A percentile compares a stretch with the other conserved stretches of the same genome.
Conservation (phyloP, 2,888 invertebrate species). For the Tolmerus cingulatus region DNA sequence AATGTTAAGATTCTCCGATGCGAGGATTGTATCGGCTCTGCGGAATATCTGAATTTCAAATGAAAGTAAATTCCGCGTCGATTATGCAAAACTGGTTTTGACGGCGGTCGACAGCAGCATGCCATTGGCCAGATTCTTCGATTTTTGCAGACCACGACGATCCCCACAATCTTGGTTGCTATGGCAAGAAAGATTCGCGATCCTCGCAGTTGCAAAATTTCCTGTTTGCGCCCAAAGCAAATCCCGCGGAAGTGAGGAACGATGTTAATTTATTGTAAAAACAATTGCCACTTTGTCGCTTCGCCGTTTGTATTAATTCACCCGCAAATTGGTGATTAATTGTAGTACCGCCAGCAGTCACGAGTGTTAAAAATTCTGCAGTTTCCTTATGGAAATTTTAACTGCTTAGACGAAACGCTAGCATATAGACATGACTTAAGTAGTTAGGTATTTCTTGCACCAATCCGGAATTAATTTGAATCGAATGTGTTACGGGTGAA, state of each 20-base stretch:
- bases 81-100: constrained; percentile 33
- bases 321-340: background rate
- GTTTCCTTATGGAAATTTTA: background rate
- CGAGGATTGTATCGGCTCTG: background rate
- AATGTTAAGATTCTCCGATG: background rate
- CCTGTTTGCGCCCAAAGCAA: background rate
- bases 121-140: background rate
- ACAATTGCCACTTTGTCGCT: background rate
- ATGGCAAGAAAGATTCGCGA: background rate
- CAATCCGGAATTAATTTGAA: background rate
- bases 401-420: background rate
- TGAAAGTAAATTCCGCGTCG: constrained; percentile 37
- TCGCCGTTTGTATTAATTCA: background rate
- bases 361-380: background rate
- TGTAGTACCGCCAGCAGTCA: background rate
- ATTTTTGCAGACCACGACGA: background rate
- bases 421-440: background rate
- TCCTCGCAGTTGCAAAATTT: background rate
- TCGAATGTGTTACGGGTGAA: background rate
- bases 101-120: background rate
- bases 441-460: background rate
- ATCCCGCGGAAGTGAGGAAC: background rate
- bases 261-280: background rate
- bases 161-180: background rate
- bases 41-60: constrained; percentile 27